phyloP scores from a whole-genome alignment of 2,797 vertebrate species.

The Sebastes hubbsi region DNA sequence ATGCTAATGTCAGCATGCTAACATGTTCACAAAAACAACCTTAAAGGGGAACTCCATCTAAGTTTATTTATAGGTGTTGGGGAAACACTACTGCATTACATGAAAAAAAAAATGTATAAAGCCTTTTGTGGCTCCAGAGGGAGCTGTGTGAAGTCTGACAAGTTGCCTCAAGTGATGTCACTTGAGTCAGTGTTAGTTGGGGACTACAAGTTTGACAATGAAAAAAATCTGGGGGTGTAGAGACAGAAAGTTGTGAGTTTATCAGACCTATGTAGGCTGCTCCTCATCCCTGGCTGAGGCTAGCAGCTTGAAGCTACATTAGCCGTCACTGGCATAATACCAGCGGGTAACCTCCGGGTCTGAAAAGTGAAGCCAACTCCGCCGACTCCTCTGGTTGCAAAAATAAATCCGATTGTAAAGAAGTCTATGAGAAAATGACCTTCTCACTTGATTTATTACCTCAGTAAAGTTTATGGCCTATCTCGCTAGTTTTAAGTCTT shows the following conservation, averaged over 20 bases:
- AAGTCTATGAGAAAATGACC: too few species aligned
- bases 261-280: neutral
- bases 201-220: neutral
- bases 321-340: neutral
- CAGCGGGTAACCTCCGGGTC: too few species aligned
- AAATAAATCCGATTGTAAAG: too few species aligned
- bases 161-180: neutral
- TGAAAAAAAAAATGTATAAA: neutral
- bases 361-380: too few species aligned
- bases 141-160: neutral
- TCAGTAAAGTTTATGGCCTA: too few species aligned
- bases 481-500: too few species aligned
- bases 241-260: neutral
- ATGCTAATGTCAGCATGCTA: neutral
- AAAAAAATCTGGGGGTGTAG: neutral
- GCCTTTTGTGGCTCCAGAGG: neutral
- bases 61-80: neutral
- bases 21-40: neutral
- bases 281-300: neutral
- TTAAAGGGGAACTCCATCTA: neutral
- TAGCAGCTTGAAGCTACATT: neutral
- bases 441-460: too few species aligned
- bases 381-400: too few species aligned
- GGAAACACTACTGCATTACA: neutral
- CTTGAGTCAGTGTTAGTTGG: neutral